Conservation (phyloP, 2,888 invertebrate genomes). For the Spisula solida region DNA sequence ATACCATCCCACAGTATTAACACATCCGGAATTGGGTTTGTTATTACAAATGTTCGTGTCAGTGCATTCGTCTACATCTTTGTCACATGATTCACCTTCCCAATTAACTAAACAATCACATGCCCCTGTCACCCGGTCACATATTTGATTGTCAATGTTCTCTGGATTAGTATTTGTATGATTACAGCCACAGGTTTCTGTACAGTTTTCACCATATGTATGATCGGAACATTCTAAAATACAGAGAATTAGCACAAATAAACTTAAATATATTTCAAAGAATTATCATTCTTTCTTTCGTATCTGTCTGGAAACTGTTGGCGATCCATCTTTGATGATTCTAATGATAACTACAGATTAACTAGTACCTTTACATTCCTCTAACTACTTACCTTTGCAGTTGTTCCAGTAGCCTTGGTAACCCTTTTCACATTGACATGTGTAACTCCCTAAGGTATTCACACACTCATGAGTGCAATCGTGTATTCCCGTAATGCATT, state of each 20-base stretch:
- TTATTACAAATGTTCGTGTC: background rate
- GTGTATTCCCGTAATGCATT: constrained; percentile 39
- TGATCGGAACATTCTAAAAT: background rate
- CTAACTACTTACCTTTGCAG: constrained; percentile 58
- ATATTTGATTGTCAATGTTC: background rate
- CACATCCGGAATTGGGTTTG: background rate
- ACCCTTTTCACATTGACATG: constrained; percentile 52
- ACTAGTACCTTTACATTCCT: too few relatives aligned
- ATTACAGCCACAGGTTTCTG: background rate
- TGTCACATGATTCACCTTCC: background rate
- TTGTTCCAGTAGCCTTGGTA: constrained; percentile 43
- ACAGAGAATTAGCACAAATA: background rate
- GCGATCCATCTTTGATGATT: background rate
- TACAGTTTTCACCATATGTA: background rate
- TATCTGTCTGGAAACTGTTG: background rate
- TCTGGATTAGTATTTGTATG: background rate
- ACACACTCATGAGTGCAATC: constrained; percentile 29
- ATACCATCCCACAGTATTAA: background rate
- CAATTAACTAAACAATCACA: background rate
- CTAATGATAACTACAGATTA: too few relatives aligned
- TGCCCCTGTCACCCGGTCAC: background rate
- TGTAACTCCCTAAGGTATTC: constrained; percentile 51
- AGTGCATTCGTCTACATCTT: background rate
- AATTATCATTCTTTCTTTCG: background rate
- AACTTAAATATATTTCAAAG: background rate